Evolutionary conservation across 2,888 invertebrate species (phyloP), one percentile per base, ranked within the genome.

Genomic region (Ernsta delagoae): DNA sequence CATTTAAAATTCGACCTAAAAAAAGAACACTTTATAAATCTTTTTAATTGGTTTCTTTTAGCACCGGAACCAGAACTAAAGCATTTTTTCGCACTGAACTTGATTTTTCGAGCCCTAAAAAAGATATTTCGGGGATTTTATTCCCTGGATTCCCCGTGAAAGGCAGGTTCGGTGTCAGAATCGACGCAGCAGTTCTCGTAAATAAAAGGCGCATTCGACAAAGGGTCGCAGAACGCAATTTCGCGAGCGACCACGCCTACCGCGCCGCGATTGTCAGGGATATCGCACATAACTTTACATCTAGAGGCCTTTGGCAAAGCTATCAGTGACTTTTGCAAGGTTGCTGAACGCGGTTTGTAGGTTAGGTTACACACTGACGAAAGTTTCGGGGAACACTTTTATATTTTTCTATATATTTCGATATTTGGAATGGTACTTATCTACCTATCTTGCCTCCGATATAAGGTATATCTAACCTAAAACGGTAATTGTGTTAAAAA

Each of bases 201-300:
- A 59, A 79, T 78, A 78, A 83, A 83, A 81, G 78, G 76, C 75
- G 71, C 73, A 70, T 69, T 72, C 65, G 72, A 82, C 83, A 84
- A 84, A 83, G 83, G 79, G 76, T 73, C 77, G 73, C 72, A 75
- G 76, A 77, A 78, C 77, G 78, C 82, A 83, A 84, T 83, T 84
- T 83, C 81, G 78, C 78, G 75, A 77, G 70, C 76, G 78, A 7
- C 71, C 81, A 78, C 82, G 75, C 83, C 80, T 77, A 75, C 74
- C 64, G 74, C 70, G 70, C 69, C 45, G 65, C 53, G 62, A 67
- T 66, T 67, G 59, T 70, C 69, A 75, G 73, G 75, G 66, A 39
- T 65, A 64, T 67, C 67, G 59, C 50, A 48, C 48, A 50, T 16
- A 50, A 16, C 50, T 50, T 50, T 50, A 48, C 4, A 50, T 8